Base-by-base conservation (phyloP, 2,888 invertebrate species). In the Sinopyrophorus schimmeli region DNA sequence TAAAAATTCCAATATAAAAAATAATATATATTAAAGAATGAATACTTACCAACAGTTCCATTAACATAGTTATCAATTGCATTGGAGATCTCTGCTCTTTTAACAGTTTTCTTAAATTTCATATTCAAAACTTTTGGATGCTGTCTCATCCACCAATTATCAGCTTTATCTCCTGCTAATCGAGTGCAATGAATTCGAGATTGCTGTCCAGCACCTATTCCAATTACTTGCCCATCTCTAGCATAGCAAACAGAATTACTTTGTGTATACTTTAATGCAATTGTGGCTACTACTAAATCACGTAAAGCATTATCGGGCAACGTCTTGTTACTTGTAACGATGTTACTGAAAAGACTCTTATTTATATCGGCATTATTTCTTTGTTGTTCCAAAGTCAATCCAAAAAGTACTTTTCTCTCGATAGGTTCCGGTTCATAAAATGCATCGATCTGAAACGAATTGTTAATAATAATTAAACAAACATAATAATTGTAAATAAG, bases 191-290 rank as follows among this genome's bases (percentile, higher is more conserved):
- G 98, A 67, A 99, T 97, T 57, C 98, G 84, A 0, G 95, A 96
- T 74, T 99, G 98, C 69, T 99, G 98, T 0, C 98, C 98, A n/a
- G 98, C 98, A 16, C 98, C 98, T 63, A 96, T 96, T 10, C 98
- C 98, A 63, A 97, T 85, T 6, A 88, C 86, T 80, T 92, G 87
- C 2, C 94, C 95, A 72, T 95, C 89, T 62, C 86, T 86, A 0
- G 97, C 96, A 66, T 89, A 98, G 70, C 97, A 98, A 0, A 99
- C 98, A 0, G 96, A 97, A 74, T 99, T 99, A 63, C 97, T 97
- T 74, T 99, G 98, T 0, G 98, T 96, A 69, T 95, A 99, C 71
- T 99, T 99, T 11, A 98, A 77, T 0, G 97, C 92, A 50, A 98
- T 92, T 0, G 95, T 95, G 1, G 98, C 97, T 1, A 99, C 92